Evolutionary conservation across 2,888 invertebrate genomes (phyloP), one percentile per base, ranked within the genome.

Genomic region (Hypomecis punctinalis): DNA sequence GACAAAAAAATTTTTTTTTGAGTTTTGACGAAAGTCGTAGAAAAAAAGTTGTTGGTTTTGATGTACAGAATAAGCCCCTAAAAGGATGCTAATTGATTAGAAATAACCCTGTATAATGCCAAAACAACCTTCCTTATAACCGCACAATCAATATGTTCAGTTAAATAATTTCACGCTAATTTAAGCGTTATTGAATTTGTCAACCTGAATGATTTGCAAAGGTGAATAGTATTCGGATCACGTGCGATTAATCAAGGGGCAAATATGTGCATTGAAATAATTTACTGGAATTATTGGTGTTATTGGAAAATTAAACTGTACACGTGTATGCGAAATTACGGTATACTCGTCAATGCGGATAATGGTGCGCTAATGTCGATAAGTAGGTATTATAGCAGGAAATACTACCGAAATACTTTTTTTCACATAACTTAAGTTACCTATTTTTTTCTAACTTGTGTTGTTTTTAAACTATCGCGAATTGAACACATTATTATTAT

Each of bases 211-310:
- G 49, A 55, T 59, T 59, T 55, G 59, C 59, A 64, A 64, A 59
- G 63, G 54, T 55, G 59, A 63, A 63, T 35, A 35, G 58, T 6
- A 60, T 59, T 59, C 63, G 39, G 55, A 51, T 60, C 63, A 60
- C 63, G 63, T 46, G n/a, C 59, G 35, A 36, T 59, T 64, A 59
- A 64, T 59, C 63, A 64, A 39, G 37, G 40, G 45, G 54, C 33
- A 64, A 64, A 59, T 64, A 60, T 59, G 59, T 60, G 59, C 59
- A 58, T 53, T 53, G 57, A 60, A 64, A 64, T 63, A 11, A 49
- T 63, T 52, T 57, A 35, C 43, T 39, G 43, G 42, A 37, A 56
- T 49, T 45, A 46, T 48, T 13, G 45, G 42, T 51, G 36, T 33
- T 54, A 54, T 47, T 56, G 56, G 56, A 56, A 56, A 56, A 37